A percentile compares a stretch with the other conserved stretches of the same genome.
Conservation (phyloP, 2,797 vertebrate genomes). For the Muscicapa comitata region DNA sequence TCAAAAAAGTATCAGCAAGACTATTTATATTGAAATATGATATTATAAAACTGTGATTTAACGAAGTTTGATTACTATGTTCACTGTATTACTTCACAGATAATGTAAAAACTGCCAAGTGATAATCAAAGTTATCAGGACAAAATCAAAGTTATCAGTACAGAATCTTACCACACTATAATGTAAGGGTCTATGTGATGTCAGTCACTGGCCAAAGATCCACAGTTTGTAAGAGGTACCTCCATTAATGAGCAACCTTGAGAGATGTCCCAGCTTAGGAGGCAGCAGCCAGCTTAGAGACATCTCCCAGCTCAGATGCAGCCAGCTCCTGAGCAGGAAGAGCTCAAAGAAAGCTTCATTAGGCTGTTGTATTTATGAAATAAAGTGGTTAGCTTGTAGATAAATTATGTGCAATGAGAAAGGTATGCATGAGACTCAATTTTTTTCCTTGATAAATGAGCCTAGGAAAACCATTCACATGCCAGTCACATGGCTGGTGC, state of each 20-base stretch:
- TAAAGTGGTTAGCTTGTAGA: not conserved
- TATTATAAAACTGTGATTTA: not conserved
- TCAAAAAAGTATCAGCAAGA: not conserved
- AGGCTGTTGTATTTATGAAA: not conserved
- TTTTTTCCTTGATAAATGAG: not conserved
- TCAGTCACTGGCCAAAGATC: not conserved
- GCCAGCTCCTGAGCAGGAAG: not conserved
- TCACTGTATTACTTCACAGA: not conserved
- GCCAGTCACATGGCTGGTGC: rapidly evolving
- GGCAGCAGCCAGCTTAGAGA: not conserved
- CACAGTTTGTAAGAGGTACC: not conserved
- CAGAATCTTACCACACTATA: not conserved
- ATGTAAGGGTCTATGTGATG: not conserved
- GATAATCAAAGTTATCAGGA: not conserved
- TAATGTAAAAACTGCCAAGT: not conserved
- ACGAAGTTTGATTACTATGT: not conserved
- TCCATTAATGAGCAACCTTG: not conserved
- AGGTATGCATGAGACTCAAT: not conserved
- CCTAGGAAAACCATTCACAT: not conserved
- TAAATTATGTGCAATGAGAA: not conserved
- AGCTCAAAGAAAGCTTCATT: not conserved
- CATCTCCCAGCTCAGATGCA: not conserved
- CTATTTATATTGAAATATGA: not conserved
- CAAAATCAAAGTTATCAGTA: not conserved
- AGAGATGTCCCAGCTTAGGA: not conserved